These are phyloP conservation scores for Planiliza haematocheilus DNA, from an alignment of 2,113 vertebrate species.

Conservation along the genomic window DNA sequence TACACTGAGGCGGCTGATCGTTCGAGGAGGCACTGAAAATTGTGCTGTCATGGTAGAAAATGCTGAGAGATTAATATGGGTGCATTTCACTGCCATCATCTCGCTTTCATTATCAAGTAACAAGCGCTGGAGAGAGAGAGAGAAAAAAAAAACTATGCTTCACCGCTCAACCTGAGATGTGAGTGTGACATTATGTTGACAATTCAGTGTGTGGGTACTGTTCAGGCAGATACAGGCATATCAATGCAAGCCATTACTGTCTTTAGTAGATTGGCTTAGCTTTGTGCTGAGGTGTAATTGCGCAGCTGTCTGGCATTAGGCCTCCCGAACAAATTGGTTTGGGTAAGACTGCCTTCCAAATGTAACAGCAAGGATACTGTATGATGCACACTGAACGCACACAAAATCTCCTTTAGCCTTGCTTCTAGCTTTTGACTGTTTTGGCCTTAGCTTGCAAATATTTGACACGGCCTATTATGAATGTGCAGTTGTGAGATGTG, in stretches of 20 bases:
- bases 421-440: not conserved
- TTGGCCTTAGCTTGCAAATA: not conserved
- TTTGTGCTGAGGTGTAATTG: slow-evolving; percentile 75
- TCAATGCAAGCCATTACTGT: slow-evolving; percentile 60
- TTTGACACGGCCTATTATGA: not conserved
- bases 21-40: slow-evolving; percentile 63
- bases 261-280: slow-evolving; percentile 67
- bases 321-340: slow-evolving; percentile 55
- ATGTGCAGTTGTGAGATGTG: not conserved
- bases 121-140: slow-evolving; percentile 43
- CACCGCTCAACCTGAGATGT: slow-evolving; percentile 71
- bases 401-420: not conserved
- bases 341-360: slow-evolving; percentile 40
- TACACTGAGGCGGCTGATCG: slow-evolving; percentile 57
- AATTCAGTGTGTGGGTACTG: slow-evolving; percentile 63
- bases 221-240: slow-evolving; percentile 64
- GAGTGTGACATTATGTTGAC: slow-evolving; percentile 66
- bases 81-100: slow-evolving; percentile 71
- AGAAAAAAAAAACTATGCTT: slow-evolving; percentile 43
- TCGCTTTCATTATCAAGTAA: slow-evolving; percentile 75
- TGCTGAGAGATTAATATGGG: slow-evolving; percentile 69
- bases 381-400: slow-evolving; percentile 8
- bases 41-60: slow-evolving; percentile 75
- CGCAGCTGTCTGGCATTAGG: slow-evolving; percentile 70
- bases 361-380: slow-evolving; percentile 20